A percentile compares a stretch with the other conserved stretches of the same genome.
These are phyloP conservation scores for Chrysemys picta DNA, from an alignment of 2,113 vertebrate genomes.

Conservation along the genomic window DNA sequence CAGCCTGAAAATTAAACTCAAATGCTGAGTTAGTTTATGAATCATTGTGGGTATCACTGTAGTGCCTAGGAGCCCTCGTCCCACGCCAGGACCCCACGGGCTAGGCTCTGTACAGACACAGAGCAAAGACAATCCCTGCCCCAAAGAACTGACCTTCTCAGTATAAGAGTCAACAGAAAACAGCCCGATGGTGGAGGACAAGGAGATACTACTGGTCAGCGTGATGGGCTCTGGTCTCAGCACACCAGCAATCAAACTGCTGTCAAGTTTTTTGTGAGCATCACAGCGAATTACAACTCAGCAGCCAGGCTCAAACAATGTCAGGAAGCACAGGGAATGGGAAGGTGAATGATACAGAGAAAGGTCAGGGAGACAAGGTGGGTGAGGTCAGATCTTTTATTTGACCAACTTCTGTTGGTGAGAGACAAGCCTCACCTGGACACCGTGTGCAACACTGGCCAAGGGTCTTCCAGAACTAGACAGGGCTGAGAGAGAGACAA, in stretches of 20 bases:
- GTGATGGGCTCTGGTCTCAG: not conserved
- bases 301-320: not conserved
- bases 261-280: not conserved
- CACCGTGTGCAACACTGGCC: not conserved
- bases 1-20: not conserved
- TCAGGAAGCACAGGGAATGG: not conserved
- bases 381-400: not conserved
- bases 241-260: not conserved
- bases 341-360: not conserved
- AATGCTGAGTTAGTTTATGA: not conserved
- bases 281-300: not conserved
- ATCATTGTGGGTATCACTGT: not conserved
- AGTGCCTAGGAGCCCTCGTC: not conserved
- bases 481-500: not conserved
- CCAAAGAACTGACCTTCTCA: too few species aligned
- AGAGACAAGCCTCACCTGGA: not conserved
- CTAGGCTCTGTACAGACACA: not conserved
- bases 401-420: not conserved
- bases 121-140: not conserved
- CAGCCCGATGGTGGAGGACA: too few species aligned
- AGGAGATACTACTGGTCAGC: too few species aligned
- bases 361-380: not conserved
- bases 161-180: not conserved
- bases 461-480: not conserved
- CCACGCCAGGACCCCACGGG: too few species aligned